Base-by-base conservation (phyloP, 2,888 invertebrate species). In the Aspidiotus rigidus region DNA sequence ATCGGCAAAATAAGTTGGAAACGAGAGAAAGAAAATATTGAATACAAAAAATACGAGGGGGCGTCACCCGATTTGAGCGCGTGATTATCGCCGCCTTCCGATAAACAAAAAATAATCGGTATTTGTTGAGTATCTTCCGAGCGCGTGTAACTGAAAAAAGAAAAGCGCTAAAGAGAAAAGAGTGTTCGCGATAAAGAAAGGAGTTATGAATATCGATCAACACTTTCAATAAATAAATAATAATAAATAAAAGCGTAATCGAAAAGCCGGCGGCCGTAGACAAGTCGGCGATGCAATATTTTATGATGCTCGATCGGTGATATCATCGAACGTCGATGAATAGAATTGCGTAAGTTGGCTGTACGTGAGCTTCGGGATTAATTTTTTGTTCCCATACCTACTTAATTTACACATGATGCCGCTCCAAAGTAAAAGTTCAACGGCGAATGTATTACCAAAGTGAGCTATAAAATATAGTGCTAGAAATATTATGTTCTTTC, bases 191-290 rank as follows among this genome's bases (percentile, higher is more conserved):
- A 28, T 28, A 28, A 28, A 28, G 28, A 28, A 28, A 28, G n/a
- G 49, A 49, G n/a, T 49, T 13, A n/a, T n/a, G 49, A 49, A 49
- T 49, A 49, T n/a, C 49, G 49, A 49, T 49, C 49, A n/a, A 49
- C 49, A n/a, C 49, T 49, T 49, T n/a, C 49, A 13, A 49, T n/a
- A 49, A 49, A 49, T 49, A 49, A 49, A 49, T 49, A 49, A 49
- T 49, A 11, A 49, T 49, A 49, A 49, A 49, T 49, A 49, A 49
- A 49, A 49, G 49, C 49, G 49, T 49, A 49, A 49, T 49, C 49
- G 49, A 49, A 49, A 28, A 49, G 49, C 49, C n/a, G 49, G 49
- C 10, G 49, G 49, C 49, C 2, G 49, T 49, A 11, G 11, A 49
- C 49, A 13, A 11, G 49, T 49, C 49, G 49, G n/a, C 49, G 49